These are phyloP conservation scores for Ormyrus pomaceus DNA, from an alignment of 2,888 invertebrate genomes.

Conservation along the genomic window DNA sequence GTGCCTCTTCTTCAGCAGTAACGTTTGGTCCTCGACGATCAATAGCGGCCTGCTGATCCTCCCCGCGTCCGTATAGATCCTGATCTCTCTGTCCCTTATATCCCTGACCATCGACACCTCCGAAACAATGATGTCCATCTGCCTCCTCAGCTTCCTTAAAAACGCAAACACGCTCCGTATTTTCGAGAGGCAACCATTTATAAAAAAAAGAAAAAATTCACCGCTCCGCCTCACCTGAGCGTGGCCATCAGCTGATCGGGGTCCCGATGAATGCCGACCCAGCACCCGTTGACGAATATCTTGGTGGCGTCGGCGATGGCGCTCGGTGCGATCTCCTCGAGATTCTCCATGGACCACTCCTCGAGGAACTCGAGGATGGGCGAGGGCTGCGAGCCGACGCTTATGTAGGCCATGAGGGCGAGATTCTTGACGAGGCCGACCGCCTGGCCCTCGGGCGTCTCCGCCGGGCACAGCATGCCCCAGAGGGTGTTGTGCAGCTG, in stretches of 20 bases:
- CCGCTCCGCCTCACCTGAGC: conserved; percentile 74
- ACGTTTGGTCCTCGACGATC: conserved; percentile 96
- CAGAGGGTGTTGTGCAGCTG: conserved; percentile 99
- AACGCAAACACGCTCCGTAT: too few species aligned
- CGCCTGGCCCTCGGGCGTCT: conserved; percentile 98
- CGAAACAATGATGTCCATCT: conserved; percentile 99
- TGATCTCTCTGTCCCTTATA: conserved; percentile 98
- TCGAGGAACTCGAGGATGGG: conserved; percentile 99
- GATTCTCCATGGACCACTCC: conserved; percentile 99
- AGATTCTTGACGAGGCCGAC: conserved; percentile 99
- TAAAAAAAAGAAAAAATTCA: too few species aligned
- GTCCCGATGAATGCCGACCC: conserved; percentile 99
- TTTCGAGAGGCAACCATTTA: too few species aligned
- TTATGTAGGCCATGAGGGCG: conserved; percentile 99
- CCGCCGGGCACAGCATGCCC: conserved; percentile 99
- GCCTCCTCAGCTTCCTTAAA: conserved; percentile 91
- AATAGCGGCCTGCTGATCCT: conserved; percentile 98
- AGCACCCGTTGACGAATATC: conserved; percentile 99
- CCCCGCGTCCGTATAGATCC: conserved; percentile 99
- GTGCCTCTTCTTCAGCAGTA: conserved; percentile 94
- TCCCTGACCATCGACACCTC: conserved; percentile 99
- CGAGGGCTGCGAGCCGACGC: conserved; percentile 99
- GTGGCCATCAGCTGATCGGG: conserved; percentile 99
- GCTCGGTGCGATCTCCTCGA: conserved; percentile 99
- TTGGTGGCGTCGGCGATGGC: conserved; percentile 99